phyloP scores from a whole-genome alignment of 2,797 vertebrate genomes.

The Orestias chungarensis region DNA sequence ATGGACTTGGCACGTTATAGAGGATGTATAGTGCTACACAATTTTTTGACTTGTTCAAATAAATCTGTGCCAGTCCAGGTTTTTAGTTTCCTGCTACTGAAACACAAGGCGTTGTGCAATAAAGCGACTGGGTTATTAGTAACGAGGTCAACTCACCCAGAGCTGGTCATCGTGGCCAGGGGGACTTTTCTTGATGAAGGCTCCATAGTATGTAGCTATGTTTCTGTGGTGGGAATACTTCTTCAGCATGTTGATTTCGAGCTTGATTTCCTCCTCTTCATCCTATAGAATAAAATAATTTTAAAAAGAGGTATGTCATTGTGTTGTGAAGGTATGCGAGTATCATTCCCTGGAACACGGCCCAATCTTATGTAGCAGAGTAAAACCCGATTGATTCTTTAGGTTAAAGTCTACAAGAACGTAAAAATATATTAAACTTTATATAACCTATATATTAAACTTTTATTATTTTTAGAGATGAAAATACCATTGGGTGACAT shows the following conservation, averaged over 20 bases:
- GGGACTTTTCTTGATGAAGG: constrained; percentile 98
- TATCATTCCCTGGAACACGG: not conserved
- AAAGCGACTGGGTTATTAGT: not conserved
- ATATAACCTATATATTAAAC: not conserved
- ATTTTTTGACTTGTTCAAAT: not conserved
- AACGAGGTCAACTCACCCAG: constrained; percentile 83
- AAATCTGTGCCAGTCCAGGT: too few relatives aligned
- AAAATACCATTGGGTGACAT: not conserved
- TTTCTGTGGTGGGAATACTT: constrained; percentile 98
- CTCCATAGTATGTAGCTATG: constrained; percentile 97
- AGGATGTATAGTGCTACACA: not conserved
- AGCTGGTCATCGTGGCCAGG: constrained; percentile 96
- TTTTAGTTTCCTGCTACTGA: too few relatives aligned
- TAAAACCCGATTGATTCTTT: too few relatives aligned
- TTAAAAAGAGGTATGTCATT: not conserved
- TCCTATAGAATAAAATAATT: constrained; percentile 63
- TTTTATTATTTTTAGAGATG: not conserved
- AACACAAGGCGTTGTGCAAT: too few relatives aligned
- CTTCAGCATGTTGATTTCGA: constrained; percentile 99
- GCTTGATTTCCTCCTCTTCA: constrained; percentile 96
- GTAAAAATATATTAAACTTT: not conserved
- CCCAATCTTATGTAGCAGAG: not conserved
- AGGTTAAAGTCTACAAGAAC: not conserved
- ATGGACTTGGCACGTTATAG: not conserved
- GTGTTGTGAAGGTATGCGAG: not conserved